These are phyloP conservation scores for Melanargia galathea DNA, from an alignment of 2,888 invertebrate species.

Conservation along the genomic window DNA sequence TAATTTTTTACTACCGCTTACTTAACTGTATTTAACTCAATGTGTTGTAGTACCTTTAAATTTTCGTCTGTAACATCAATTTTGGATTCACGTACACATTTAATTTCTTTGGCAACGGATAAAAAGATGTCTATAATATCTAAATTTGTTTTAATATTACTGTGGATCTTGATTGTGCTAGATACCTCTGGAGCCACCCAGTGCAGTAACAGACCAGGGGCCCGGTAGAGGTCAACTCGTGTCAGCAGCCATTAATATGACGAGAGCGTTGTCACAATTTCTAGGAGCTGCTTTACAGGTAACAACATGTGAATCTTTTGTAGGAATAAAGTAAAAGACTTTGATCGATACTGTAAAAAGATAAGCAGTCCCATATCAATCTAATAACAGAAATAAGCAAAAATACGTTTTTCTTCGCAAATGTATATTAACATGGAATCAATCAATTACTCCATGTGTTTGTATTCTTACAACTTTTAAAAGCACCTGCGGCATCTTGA, in stretches of 20 bases:
- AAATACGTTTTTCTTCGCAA: no score
- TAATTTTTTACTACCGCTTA: not conserved
- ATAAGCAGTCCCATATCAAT: no score
- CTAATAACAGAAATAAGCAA: no score
- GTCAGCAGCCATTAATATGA: constrained; percentile 89
- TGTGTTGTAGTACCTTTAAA: not conserved
- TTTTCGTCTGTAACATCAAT: not conserved
- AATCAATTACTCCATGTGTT: no score
- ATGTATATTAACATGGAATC: no score
- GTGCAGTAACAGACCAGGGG: constrained; percentile 62
- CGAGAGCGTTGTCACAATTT: constrained; percentile 89
- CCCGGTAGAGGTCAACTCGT: constrained; percentile 81
- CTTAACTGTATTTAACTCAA: not conserved
- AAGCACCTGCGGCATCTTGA: no score
- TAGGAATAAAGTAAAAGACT: not conserved
- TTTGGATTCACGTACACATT: not conserved
- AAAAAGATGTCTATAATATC: not conserved
- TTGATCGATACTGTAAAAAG: no score
- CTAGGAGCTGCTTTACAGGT: constrained; percentile 90
- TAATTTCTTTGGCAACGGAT: constrained; percentile 9
- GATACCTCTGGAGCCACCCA: constrained; percentile 78
- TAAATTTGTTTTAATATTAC: not conserved
- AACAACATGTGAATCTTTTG: constrained; percentile 30
- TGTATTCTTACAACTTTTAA: no score
- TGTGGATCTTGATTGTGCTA: constrained; percentile 45